Evolutionary conservation across 30 jellyfish, hydroid and myxozoan genomes (phyloP), one percentile per base, ranked within the genome.

Genomic region (Nemopilema nomurai): DNA sequence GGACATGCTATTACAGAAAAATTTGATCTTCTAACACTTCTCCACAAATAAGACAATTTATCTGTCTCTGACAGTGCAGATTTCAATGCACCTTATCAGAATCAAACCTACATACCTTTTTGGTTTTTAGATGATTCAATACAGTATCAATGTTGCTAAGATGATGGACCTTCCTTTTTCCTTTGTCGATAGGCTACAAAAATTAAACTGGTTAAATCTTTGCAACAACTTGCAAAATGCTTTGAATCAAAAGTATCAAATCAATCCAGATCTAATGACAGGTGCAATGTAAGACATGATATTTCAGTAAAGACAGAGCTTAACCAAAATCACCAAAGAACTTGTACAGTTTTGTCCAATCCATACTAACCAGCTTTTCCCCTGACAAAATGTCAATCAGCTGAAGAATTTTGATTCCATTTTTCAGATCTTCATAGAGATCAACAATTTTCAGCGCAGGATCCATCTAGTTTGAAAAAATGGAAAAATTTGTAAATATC

Each of bases 171-270:
- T 82, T 81, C 31, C 91, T 77, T 63, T 78, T 92, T 50, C 98
- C 98, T 67, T 78, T 87, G 69, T 87, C 98, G 49, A 87, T 31
- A 25, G 90, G 85, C 98, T 92, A n/a, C 65, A 23, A 33, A 65
- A 63, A 28, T 0, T 30, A 23, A 27, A 70, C 24, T n/a, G 57
- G 23, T 71, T 20, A 66, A 16, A 18, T n/a, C 6, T 50, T 20
- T 24, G 6, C 62, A 41, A n/a, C n/a, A n/a, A n/a, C n/a, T n/a
- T n/a, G n/a, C n/a, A n/a, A n/a, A n/a, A n/a, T n/a, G n/a, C n/a
- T n/a, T n/a, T n/a, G n/a, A n/a, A n/a, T n/a, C n/a, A n/a, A n/a
- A n/a, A n/a, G n/a, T n/a, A n/a, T n/a, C n/a, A n/a, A n/a, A n/a
- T n/a, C n/a, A n/a, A n/a, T n/a, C n/a, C n/a, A n/a, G n/a, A n/a